Evolutionary conservation across 2,113 vertebrate species (phyloP).

Genomic region (Carollia perspicillata): DNA sequence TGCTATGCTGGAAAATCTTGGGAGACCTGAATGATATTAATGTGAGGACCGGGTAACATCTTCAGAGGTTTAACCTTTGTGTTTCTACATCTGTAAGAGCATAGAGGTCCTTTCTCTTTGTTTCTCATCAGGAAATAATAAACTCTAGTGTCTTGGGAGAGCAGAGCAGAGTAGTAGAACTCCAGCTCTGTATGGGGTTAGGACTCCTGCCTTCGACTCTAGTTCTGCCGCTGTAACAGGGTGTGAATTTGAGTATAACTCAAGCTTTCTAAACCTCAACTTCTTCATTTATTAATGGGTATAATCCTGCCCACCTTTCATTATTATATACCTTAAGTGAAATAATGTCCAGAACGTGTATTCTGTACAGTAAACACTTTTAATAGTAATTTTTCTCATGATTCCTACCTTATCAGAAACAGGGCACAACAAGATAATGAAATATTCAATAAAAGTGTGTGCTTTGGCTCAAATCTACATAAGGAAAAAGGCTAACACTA

Average conservation of each 20-base stretch:
- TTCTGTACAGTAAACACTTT: neutral
- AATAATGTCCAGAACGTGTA: neutral
- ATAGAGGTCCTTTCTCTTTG: neutral
- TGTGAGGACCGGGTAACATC: neutral
- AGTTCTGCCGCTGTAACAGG: accelerated
- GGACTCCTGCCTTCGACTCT: neutral
- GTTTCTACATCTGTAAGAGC: neutral
- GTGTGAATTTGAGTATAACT: neutral
- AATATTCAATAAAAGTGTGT: neutral
- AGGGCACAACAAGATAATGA: neutral
- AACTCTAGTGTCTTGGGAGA: neutral
- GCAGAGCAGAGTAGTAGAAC: neutral
- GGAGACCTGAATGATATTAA: neutral
- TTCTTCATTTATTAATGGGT: neutral
- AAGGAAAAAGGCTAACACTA: neutral
- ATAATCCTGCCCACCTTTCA: neutral
- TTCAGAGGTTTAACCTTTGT: neutral
- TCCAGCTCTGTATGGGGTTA: neutral
- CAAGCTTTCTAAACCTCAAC: neutral
- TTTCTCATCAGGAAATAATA: neutral
- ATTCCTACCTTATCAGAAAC: neutral
- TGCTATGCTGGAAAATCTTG: neutral
- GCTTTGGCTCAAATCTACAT: neutral
- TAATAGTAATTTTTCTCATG: neutral
- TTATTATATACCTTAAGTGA: neutral